These are phyloP conservation scores for Ursus arctos DNA, from an alignment of 2,113 vertebrate genomes.

Conservation along the genomic window DNA sequence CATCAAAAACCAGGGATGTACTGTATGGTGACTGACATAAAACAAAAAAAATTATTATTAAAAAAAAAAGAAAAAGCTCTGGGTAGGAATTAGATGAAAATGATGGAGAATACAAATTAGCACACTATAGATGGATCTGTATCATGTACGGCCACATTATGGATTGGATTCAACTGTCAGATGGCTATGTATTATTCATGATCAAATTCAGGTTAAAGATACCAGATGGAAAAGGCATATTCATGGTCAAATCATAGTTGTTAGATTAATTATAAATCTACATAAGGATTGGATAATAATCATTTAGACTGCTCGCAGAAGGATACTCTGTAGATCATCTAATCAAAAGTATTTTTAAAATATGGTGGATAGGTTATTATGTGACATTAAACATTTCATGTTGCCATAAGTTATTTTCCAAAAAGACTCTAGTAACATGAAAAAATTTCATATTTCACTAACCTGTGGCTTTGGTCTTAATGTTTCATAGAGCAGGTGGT, in stretches of 20 bases:
- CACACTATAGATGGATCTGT: slow-evolving; percentile 52
- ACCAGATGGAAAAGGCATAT: slow-evolving; percentile 84
- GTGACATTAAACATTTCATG: slow-evolving; percentile 70
- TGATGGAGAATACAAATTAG: slow-evolving; percentile 74
- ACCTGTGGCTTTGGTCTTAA: slow-evolving; percentile 64
- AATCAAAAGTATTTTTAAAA: slow-evolving; percentile 75
- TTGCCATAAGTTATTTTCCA: slow-evolving; percentile 66
- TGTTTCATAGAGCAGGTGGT: slow-evolving; percentile 26
- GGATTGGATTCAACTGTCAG: slow-evolving; percentile 80
- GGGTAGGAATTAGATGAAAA: slow-evolving; percentile 66
- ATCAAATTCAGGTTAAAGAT: slow-evolving; percentile 80
- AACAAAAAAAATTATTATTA: too few relatives aligned
- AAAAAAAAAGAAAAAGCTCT: slow-evolving; percentile 45
- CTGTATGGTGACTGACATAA: too few relatives aligned
- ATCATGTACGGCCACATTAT: slow-evolving; percentile 66
- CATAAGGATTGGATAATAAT: slow-evolving; percentile 83
- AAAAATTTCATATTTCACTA: slow-evolving; percentile 50
- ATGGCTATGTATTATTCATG: slow-evolving; percentile 85
- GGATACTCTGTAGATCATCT: slow-evolving; percentile 63
- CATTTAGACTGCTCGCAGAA: slow-evolving; percentile 76
- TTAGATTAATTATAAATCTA: slow-evolving; percentile 85
- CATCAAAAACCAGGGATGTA: too few relatives aligned
- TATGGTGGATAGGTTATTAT: slow-evolving; percentile 73
- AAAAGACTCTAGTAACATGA: slow-evolving; percentile 36
- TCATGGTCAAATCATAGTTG: slow-evolving; percentile 84